Base-by-base conservation (phyloP, 2,888 invertebrate species). In the Hemicrepidius hirtus region DNA sequence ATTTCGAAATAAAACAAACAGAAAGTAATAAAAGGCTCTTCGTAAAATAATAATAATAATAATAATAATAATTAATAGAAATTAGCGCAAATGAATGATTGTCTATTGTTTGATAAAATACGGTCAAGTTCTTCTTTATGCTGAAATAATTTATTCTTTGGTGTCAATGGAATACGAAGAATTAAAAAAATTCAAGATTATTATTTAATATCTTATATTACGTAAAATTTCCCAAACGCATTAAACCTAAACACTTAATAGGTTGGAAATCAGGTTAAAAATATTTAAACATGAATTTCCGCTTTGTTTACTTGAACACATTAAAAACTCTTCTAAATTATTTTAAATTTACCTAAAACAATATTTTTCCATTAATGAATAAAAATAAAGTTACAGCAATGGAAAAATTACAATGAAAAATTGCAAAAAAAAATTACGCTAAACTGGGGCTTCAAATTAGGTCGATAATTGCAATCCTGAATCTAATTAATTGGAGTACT, bases 381-480 rank as follows among this genome's bases (percentile, higher is more conserved):
- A n/a, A n/a, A n/a, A n/a, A n/a, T n/a, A n/a, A n/a, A n/a, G n/a
- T n/a, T n/a, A n/a, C n/a, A n/a, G n/a, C n/a, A n/a, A n/a, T n/a
- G n/a, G 7, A 41, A 41, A 16, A 41, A 41, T 41, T 41, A 41
- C 18, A 9, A 9, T 9, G 3, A 20, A 18, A 50, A 64, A 64
- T 64, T 64, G n/a, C 13, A n/a, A 49, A 28, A 16, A n/a, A 32
- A 55, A 55, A 32, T 57, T 59, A 37, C n/a, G 28, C 0, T 50
- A 9, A 68, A 68, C 44, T 67, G 16, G 57, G 32, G 24, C 46
- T 40, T 4, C 10, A 16, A 62, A 62, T 68, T 62, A 53, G 68
- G 68, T 68, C 62, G 63, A 18, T 18, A 46, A 55, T 3, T 67
- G 65, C 21, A 59, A 40, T 32, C n/a, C 20, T 59, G 12, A 46